Conservation (phyloP, 1,140 invertebrate species). For the Mycetomoellerius zeteki region DNA sequence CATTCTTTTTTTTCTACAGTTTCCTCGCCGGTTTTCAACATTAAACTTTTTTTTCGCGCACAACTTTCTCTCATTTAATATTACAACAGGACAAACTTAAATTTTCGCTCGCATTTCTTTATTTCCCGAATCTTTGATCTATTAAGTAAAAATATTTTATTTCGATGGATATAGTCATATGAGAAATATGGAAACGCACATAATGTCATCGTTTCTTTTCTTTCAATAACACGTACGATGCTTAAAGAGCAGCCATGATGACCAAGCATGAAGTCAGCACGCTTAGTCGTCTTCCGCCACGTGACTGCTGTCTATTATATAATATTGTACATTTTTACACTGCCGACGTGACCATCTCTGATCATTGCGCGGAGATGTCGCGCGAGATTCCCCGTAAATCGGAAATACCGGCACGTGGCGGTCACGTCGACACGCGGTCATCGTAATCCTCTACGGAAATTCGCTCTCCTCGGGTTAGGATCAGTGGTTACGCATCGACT, state of each 20-base stretch:
- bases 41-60: neutral
- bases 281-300: conserved; percentile 61
- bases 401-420: conserved; percentile 76
- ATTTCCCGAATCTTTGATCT: neutral
- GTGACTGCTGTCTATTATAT: conserved; percentile 64
- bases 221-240: conserved; percentile 30
- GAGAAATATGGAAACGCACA: neutral
- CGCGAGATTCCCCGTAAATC: conserved; percentile 72
- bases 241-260: conserved; percentile 45
- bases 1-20: neutral
- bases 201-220: neutral
- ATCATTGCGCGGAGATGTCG: conserved; percentile 2
- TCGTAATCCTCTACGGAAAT: conserved; percentile 36
- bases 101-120: neutral
- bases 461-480: conserved; percentile 31
- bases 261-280: conserved; percentile 39
- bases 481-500: conserved; percentile 1
- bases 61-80: conserved; percentile 41
- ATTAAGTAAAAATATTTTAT: neutral
- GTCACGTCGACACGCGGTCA: conserved; percentile 34
- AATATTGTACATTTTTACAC: conserved; percentile 61
- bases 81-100: neutral
- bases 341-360: conserved; percentile 62
- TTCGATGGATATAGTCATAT: neutral
- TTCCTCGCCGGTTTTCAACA: neutral